Conservation (phyloP, 1,140 invertebrate genomes). For the Halictus rubicundus region DNA sequence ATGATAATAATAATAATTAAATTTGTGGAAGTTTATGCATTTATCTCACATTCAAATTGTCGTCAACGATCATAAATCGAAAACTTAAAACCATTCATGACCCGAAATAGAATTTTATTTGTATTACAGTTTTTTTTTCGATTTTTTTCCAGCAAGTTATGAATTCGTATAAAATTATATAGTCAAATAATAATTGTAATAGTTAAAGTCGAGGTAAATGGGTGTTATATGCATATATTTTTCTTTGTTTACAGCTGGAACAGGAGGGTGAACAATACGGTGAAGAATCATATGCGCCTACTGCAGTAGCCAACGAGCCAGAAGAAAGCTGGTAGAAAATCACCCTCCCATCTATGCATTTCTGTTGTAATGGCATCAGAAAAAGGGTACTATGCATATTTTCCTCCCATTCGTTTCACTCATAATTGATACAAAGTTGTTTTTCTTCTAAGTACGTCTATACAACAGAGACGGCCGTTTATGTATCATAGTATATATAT, state of each 20-base stretch:
- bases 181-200: too few species aligned
- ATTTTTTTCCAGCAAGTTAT: too few species aligned
- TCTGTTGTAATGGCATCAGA: neutral
- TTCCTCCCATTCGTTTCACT: neutral
- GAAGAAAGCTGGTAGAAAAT: constrained; percentile 67
- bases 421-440: constrained; percentile 7
- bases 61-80: too few species aligned
- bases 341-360: neutral
- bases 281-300: constrained; percentile 1
- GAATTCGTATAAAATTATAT: too few species aligned
- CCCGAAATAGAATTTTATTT: too few species aligned
- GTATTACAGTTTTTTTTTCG: too few species aligned
- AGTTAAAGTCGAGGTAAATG: neutral
- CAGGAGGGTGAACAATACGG: constrained; percentile 13
- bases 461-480: neutral
- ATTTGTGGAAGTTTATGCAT: too few species aligned
- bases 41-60: too few species aligned
- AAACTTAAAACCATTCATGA: too few species aligned
- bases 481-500: neutral
- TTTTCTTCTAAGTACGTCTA: neutral
- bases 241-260: constrained; percentile 51
- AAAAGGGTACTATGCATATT: constrained; percentile 24
- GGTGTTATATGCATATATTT: neutral
- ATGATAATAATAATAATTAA: neutral
- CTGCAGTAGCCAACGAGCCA: constrained; percentile 44